Conservation (phyloP, 2,797 vertebrate genomes). For the Sylvia borin region DNA sequence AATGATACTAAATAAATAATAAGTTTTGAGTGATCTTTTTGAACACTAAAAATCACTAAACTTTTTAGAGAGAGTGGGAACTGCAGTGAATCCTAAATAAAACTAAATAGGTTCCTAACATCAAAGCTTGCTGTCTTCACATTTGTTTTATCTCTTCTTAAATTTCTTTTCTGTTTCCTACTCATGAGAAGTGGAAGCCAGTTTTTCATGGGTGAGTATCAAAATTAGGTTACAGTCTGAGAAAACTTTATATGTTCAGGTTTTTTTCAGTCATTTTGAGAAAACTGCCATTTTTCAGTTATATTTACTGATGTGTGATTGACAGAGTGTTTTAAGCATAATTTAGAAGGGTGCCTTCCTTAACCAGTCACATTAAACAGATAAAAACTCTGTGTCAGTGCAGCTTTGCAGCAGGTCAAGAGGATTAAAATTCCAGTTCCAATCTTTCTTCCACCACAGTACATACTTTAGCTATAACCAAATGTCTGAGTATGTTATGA, state of each 20-base stretch:
- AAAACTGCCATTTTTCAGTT: not conserved
- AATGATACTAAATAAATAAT: slow-evolving; percentile 29
- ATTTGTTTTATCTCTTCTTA: not conserved
- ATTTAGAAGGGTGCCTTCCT: not conserved
- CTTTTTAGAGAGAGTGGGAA: not conserved
- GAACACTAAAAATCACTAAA: not conserved
- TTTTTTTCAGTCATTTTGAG: not conserved
- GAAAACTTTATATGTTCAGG: not conserved
- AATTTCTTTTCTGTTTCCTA: not conserved
- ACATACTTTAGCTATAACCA: not conserved
- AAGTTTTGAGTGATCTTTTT: not conserved
- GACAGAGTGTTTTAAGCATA: not conserved
- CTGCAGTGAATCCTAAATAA: not conserved
- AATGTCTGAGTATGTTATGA: not conserved
- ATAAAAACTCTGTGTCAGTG: not conserved
- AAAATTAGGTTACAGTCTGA: not conserved
- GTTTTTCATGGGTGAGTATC: not conserved
- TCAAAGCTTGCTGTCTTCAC: slow-evolving; percentile 10
- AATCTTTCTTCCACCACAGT: not conserved
- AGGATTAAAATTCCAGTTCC: not conserved
- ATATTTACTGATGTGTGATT: not conserved
- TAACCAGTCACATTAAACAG: not conserved
- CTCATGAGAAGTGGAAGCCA: not conserved
- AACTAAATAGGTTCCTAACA: not conserved
- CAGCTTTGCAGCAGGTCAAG: not conserved